Evolutionary conservation across 2,113 vertebrate species (phyloP).

Genomic region (Tyto alba): DNA sequence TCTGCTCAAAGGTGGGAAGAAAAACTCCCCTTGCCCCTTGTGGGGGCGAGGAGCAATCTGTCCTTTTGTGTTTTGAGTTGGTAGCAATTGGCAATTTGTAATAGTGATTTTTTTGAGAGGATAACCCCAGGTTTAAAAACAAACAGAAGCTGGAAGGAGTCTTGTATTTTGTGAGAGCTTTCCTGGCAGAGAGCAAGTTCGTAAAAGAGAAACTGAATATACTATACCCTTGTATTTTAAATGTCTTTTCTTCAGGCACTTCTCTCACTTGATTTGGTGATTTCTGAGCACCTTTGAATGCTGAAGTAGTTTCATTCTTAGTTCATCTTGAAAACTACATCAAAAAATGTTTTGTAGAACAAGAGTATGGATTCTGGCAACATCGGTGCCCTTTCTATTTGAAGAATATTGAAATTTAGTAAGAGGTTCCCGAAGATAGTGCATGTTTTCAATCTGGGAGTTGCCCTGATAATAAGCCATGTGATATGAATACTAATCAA

Average conservation of each 20-base stretch:
- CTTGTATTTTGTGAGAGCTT: not conserved
- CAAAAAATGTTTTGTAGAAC: not conserved
- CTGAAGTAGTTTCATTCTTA: not conserved
- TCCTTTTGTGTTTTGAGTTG: not conserved
- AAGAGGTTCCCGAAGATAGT: not conserved
- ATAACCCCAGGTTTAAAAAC: not conserved
- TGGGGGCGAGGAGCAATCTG: fast-evolving
- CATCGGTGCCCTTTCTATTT: not conserved
- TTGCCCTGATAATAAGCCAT: fast-evolving
- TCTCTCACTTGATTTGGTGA: not conserved
- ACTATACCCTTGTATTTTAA: not conserved
- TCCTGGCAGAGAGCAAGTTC: not conserved
- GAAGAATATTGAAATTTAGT: not conserved
- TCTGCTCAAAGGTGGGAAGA: not conserved
- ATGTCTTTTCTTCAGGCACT: not conserved
- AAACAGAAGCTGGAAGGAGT: not conserved
- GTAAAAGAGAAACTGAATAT: not conserved
- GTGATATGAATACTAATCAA: not conserved
- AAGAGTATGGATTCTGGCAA: not conserved
- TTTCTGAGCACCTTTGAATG: not conserved
- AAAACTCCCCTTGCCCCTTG: not conserved
- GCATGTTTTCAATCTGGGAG: not conserved
- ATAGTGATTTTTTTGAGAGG: not conserved
- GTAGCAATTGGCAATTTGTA: not conserved
- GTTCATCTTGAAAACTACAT: not conserved